These are phyloP conservation scores for Albula glossodonta DNA, from an alignment of 2,113 vertebrate species.

Conservation along the genomic window DNA sequence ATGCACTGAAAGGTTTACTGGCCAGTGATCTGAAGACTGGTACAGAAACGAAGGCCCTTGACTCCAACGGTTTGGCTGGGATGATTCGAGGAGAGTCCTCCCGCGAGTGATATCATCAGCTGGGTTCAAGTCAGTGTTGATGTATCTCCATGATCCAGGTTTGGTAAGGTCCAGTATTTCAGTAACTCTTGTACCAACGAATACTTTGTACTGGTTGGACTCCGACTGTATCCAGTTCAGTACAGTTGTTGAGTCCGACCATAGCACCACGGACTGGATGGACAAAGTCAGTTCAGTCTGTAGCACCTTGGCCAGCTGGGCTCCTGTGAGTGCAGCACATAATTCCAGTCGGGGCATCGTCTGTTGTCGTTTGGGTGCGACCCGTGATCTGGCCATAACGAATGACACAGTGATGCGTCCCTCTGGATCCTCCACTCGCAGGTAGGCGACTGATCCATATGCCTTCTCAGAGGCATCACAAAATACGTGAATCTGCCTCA, in stretches of 20 bases:
- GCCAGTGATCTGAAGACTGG: not conserved
- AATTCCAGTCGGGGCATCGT: not conserved
- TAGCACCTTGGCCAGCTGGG: not conserved
- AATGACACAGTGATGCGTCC: not conserved
- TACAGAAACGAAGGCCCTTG: not conserved
- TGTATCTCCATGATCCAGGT: not conserved
- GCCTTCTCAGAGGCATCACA: constrained; percentile 11
- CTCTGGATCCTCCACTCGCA: not conserved
- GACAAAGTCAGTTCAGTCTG: constrained; percentile 1
- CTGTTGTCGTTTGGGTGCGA: not conserved
- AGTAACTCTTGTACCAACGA: constrained; percentile 15
- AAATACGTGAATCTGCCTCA: constrained; percentile 2
- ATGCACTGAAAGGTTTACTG: not conserved
- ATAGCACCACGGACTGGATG: not conserved
- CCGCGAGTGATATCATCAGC: no score
- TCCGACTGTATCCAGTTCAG: constrained; percentile 17
- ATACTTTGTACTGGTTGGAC: constrained; percentile 12
- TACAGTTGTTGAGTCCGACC: constrained; percentile 30
- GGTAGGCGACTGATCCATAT: constrained; percentile 6
- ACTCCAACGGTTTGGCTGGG: no score
- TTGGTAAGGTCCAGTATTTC: not conserved
- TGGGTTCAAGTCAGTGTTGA: no score
- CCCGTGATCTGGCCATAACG: constrained; percentile 11
- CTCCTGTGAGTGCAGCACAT: constrained; percentile 12
- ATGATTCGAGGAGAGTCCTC: no score